A percentile compares a stretch with the other conserved stretches of the same genome.
phyloP scores from a whole-genome alignment of 2,797 vertebrate genomes.

The Hipposideros larvatus region DNA sequence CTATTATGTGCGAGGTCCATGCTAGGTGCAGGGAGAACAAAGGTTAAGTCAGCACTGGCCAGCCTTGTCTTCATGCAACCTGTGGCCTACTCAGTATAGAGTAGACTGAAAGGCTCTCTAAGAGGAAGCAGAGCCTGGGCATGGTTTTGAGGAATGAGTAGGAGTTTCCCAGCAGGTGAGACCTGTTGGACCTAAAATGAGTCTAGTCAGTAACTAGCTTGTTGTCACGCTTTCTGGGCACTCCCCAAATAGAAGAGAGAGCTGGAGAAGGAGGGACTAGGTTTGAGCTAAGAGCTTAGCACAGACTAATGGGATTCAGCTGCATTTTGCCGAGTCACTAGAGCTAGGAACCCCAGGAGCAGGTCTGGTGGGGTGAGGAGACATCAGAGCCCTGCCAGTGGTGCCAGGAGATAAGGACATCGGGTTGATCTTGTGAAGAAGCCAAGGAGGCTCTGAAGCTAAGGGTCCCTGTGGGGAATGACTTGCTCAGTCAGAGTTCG shows the following conservation, averaged over 20 bases:
- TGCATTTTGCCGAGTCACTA: slow-evolving; percentile 73
- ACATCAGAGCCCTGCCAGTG: slow-evolving; percentile 35
- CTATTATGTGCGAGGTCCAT: neutral
- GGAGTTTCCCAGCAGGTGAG: neutral
- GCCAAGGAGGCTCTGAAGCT: slow-evolving; percentile 1
- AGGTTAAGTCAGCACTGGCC: neutral
- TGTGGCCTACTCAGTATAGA: neutral
- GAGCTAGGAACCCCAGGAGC: slow-evolving; percentile 33
- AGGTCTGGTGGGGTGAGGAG: slow-evolving; percentile 46
- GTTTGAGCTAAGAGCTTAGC: slow-evolving; percentile 11
- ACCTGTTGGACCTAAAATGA: slow-evolving; percentile 23
- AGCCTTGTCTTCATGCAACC: slow-evolving; percentile 25
- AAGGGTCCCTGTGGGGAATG: slow-evolving; percentile 3
- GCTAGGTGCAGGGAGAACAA: neutral
- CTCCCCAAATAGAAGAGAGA: neutral
- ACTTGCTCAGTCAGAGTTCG: slow-evolving; percentile 23
- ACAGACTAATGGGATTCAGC: neutral
- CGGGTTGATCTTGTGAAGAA: slow-evolving; percentile 44
- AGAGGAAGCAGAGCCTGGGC: slow-evolving; percentile 15
- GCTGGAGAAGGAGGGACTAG: neutral
- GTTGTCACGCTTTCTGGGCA: neutral
- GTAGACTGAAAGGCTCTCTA: neutral
- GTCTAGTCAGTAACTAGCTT: slow-evolving; percentile 15
- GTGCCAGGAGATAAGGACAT: slow-evolving; percentile 72
- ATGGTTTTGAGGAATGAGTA: neutral